These are phyloP conservation scores for Stictonetta naevosa DNA, from an alignment of 2,113 vertebrate genomes.

Conservation along the genomic window DNA sequence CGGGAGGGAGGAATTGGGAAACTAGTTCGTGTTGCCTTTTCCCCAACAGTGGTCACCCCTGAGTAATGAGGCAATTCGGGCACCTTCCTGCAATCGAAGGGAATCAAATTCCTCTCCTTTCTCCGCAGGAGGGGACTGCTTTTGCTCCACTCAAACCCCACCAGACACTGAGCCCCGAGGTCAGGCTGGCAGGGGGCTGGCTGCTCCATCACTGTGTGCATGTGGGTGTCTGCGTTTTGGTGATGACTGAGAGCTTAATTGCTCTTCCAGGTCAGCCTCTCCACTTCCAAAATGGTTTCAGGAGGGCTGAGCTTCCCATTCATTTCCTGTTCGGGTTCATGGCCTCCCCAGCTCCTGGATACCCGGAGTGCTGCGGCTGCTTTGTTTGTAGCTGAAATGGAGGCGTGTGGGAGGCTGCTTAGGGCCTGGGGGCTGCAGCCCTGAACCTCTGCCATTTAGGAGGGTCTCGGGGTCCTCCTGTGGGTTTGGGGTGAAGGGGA, in stretches of 20 bases:
- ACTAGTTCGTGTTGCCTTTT: background rate
- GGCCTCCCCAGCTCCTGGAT: background rate
- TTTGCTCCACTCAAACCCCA: background rate
- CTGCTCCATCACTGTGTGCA: background rate
- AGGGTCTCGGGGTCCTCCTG: background rate
- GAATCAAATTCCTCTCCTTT: slow-evolving; percentile 10
- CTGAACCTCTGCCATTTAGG: background rate
- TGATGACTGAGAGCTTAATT: slow-evolving; percentile 19
- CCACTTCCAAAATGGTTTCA: background rate
- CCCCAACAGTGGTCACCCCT: background rate
- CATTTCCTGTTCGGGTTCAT: background rate
- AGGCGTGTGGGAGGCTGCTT: accelerated
- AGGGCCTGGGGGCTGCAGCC: background rate
- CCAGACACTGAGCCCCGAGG: accelerated
- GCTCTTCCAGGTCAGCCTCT: slow-evolving; percentile 29
- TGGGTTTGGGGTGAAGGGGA: background rate
- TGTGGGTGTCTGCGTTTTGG: background rate
- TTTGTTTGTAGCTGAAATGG: background rate
- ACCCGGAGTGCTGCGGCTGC: background rate
- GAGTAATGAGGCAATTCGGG: background rate
- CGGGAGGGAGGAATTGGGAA: background rate
- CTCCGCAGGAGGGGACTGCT: background rate
- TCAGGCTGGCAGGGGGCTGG: slow-evolving; percentile 29
- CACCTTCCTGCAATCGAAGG: background rate
- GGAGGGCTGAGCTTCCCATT: slow-evolving; percentile 24